phyloP scores from a whole-genome alignment of 2,797 vertebrate genomes.

The Platalea minor region DNA sequence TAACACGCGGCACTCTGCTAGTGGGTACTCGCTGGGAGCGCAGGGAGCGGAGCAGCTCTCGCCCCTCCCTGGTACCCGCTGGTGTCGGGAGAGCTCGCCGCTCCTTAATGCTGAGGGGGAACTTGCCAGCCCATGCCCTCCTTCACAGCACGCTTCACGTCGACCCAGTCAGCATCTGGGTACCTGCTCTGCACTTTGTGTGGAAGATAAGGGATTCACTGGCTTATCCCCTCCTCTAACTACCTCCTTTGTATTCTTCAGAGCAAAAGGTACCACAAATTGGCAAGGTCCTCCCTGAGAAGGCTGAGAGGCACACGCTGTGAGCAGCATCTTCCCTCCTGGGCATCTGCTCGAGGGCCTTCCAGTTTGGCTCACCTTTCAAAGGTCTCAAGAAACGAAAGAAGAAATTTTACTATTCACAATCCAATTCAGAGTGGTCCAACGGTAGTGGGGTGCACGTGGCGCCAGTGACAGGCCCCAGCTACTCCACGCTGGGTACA shows the following conservation, averaged over 20 bases:
- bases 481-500: neutral
- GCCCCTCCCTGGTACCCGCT: neutral
- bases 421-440: neutral
- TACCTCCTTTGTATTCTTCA: neutral
- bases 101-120: neutral
- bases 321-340: neutral
- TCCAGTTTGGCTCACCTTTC: neutral
- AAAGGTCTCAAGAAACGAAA: neutral
- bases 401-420: neutral
- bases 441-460: neutral
- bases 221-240: neutral
- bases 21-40: neutral
- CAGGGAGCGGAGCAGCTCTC: neutral
- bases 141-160: neutral
- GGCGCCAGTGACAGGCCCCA: neutral
- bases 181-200: neutral
- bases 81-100: neutral
- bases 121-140: neutral
- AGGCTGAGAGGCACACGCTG: neutral
- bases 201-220: neutral
- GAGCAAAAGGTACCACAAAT: neutral
- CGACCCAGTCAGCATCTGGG: neutral
- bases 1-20: accelerated
- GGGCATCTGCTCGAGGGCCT: neutral
- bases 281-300: neutral